phyloP scores from a whole-genome alignment of 2,113 vertebrate genomes.

The Vombatus ursinus region DNA sequence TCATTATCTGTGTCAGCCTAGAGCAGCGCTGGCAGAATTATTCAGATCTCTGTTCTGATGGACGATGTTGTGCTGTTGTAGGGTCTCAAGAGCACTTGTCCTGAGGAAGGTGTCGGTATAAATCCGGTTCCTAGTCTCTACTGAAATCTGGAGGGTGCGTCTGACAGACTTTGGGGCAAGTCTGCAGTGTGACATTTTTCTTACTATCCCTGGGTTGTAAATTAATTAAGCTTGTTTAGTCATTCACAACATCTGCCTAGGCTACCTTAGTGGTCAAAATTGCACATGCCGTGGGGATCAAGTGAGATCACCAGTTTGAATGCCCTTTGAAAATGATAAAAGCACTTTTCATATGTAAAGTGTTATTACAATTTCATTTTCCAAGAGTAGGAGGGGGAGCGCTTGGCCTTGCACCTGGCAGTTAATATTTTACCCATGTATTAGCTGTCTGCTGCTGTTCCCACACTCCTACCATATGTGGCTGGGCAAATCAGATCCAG shows the following conservation, averaged over 20 bases:
- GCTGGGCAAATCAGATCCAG: conserved; percentile 51
- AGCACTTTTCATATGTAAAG: background rate
- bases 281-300: background rate
- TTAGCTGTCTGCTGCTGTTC: background rate
- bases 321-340: background rate
- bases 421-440: background rate
- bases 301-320: background rate
- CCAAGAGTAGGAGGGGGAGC: background rate
- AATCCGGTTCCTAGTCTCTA: conserved; percentile 60
- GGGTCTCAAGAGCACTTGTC: background rate
- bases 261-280: background rate
- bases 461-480: background rate
- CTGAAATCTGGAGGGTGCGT: background rate
- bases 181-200: background rate
- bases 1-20: background rate
- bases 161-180: background rate
- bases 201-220: background rate
- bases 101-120: background rate
- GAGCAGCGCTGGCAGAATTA: conserved; percentile 24
- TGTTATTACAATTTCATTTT: background rate
- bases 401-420: conserved; percentile 19
- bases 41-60: background rate
- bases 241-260: background rate
- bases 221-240: conserved; percentile 23
- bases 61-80: background rate